phyloP scores from a whole-genome alignment of 2,113 vertebrate species.

The Semnornis frantzii region DNA sequence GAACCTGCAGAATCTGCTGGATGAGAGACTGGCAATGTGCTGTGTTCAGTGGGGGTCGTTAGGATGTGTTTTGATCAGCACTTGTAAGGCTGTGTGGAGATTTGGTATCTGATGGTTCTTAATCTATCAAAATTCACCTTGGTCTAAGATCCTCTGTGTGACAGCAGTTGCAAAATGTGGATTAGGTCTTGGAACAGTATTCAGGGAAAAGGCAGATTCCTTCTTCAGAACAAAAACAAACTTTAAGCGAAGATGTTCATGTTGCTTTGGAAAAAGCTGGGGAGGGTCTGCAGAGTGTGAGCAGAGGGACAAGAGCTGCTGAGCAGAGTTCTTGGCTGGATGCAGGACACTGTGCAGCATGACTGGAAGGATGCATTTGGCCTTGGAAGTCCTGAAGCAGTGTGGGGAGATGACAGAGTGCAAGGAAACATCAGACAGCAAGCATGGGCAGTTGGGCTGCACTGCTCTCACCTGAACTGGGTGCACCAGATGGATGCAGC shows the following conservation, averaged over 20 bases:
- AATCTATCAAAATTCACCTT: not conserved
- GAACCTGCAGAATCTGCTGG: not conserved
- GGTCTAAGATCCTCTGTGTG: not conserved
- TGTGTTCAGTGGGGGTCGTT: not conserved
- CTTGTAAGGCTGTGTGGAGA: not conserved
- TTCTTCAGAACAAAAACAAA: not conserved
- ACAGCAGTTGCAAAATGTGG: not conserved
- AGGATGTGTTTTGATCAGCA: not conserved
- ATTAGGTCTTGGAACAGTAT: not conserved
- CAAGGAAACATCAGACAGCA: not conserved
- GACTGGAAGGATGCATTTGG: accelerated
- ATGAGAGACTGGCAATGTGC: not conserved
- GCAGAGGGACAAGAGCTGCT: not conserved
- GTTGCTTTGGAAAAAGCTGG: not conserved
- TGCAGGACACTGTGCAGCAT: not conserved
- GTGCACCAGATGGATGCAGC: too few species aligned
- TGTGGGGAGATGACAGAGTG: not conserved
- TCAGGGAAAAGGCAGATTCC: not conserved
- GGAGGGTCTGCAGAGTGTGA: not conserved
- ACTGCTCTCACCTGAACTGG: not conserved
- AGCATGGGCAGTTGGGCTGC: not conserved
- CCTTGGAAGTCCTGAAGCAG: not conserved
- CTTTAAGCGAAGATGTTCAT: not conserved
- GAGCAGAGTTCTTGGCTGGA: not conserved
- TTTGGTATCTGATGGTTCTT: not conserved